These are phyloP conservation scores for Mylabris phalerata DNA, from an alignment of 1,140 invertebrate genomes.

Conservation along the genomic window DNA sequence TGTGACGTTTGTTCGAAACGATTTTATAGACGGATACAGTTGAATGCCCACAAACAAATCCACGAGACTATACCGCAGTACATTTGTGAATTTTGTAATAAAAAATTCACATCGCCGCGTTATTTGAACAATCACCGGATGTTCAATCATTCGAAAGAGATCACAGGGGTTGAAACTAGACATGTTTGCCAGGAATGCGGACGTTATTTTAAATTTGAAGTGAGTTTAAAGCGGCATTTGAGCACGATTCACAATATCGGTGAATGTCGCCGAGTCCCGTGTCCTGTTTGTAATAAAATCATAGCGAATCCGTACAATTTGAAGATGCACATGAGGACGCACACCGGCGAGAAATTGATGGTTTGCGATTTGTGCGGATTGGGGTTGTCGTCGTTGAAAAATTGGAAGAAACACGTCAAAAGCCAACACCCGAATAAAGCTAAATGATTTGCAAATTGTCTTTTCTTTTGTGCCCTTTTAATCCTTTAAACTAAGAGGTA, in stretches of 20 bases:
- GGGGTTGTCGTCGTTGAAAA: constrained; percentile 45
- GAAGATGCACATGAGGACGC: constrained; percentile 65
- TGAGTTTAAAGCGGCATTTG: constrained; percentile 28
- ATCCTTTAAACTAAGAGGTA: not conserved
- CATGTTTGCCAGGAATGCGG: constrained; percentile 30
- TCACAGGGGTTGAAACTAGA: constrained; percentile 23
- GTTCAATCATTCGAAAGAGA: constrained; percentile 29
- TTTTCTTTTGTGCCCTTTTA: no score
- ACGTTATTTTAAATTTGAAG: constrained; percentile 32
- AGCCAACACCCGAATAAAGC: not conserved
- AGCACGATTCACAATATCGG: constrained; percentile 31
- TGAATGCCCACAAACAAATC: constrained; percentile 42
- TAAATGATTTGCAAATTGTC: no score
- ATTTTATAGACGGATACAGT: constrained; percentile 41
- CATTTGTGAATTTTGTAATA: constrained; percentile 44
- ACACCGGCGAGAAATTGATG: constrained; percentile 76
- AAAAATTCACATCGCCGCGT: constrained; percentile 41
- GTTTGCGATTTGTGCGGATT: constrained; percentile 67
- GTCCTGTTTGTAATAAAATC: constrained; percentile 31
- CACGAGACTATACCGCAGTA: constrained; percentile 27
- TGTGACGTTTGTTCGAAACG: constrained; percentile 47
- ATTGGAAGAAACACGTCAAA: constrained; percentile 11
- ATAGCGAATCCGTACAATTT: constrained; percentile 33
- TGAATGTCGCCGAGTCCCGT: constrained; percentile 24
- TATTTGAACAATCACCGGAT: constrained; percentile 39